These are phyloP conservation scores for Oncorhynchus nerka DNA, from an alignment of 2,113 vertebrate species.

Conservation along the genomic window DNA sequence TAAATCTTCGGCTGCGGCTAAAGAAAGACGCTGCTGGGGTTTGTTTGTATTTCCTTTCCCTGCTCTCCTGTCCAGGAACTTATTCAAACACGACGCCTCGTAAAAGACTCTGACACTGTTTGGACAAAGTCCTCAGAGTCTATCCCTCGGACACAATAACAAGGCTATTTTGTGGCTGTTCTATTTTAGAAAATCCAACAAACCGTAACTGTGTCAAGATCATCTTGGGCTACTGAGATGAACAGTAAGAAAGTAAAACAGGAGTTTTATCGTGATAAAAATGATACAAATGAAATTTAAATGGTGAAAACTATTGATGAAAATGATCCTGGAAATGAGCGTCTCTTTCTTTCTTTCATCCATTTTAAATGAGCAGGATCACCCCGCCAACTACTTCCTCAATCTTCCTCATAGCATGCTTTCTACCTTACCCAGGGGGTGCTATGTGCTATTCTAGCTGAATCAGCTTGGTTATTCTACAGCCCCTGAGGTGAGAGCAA, in stretches of 20 bases:
- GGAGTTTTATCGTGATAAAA: constrained; percentile 1
- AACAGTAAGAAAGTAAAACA: constrained; percentile 5
- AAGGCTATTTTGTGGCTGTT: neutral
- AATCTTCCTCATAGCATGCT: neutral
- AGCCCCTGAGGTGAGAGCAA: constrained; percentile 35
- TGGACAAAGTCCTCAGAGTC: constrained; percentile 29
- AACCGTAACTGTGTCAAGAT: too few relatives aligned
- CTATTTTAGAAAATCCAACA: neutral
- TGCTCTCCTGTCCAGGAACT: constrained; percentile 34
- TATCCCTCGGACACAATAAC: constrained; percentile 10
- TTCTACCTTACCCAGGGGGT: neutral
- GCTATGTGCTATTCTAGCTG: constrained; percentile 6
- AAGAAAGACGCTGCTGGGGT: constrained; percentile 30
- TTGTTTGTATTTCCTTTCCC: constrained; percentile 56
- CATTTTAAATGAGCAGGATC: neutral
- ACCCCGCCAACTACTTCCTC: neutral
- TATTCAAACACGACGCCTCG: constrained; percentile 57
- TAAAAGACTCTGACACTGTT: constrained; percentile 38
- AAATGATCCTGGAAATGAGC: constrained; percentile 25
- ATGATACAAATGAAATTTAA: too few relatives aligned
- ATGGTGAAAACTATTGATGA: constrained; percentile 4
- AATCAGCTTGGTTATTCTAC: constrained; percentile 27
- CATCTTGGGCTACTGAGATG: neutral
- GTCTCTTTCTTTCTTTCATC: constrained; percentile 23
- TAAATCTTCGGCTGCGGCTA: constrained; percentile 42